Evolutionary conservation across 2,888 invertebrate species (phyloP), one percentile per base, ranked within the genome.

Genomic region (Ichneumon xanthorius): DNA sequence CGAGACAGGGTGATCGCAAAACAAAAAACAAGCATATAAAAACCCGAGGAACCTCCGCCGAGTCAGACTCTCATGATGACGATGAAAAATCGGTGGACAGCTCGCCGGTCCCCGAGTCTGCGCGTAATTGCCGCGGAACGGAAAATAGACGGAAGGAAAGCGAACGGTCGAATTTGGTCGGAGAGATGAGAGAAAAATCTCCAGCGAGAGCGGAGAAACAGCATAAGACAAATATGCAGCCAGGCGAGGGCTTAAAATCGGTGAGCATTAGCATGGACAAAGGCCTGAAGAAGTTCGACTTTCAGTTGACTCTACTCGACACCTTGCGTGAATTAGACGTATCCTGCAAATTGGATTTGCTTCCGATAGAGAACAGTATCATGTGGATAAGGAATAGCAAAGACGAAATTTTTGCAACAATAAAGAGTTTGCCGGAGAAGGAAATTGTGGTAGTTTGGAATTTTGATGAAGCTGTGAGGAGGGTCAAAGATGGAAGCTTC

Each of bases 361-460:
- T 94, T 87, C 68, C 92, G 30, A 87, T 94, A 80, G 91, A 94
- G 19, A 92, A 92, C 70, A 92, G 94, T 72, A 91, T 95, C 50
- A 92, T 92, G 1, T 95, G 95, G 95, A 93, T 85, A 30, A 91
- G 94, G 88, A 92, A 85, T 40, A 68, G 91, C 1, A 92, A 93
- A 55, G 80, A 90, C 58, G 58, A 53, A 0, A 9, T 55, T 6
- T 4, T 0, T 22, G 5, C 30, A 14, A 2, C 1, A 16, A 61
- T 5, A 16, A n/a, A 26, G 4, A 63, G 14, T 16, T n/a, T 2
- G 16, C 84, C 88, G 58, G 92, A 94, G 85, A 89, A 93, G 19
- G 91, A 94, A 65, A 88, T 93, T 14, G 55, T 95, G 1, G 77
- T 95, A 53, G 89, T 95, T 75, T 93, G 95, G 92, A 91, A 93